Evolutionary conservation across 2,113 vertebrate genomes (phyloP), one percentile per base, ranked within the genome.

Genomic region (Neodon shergylaensis): DNA sequence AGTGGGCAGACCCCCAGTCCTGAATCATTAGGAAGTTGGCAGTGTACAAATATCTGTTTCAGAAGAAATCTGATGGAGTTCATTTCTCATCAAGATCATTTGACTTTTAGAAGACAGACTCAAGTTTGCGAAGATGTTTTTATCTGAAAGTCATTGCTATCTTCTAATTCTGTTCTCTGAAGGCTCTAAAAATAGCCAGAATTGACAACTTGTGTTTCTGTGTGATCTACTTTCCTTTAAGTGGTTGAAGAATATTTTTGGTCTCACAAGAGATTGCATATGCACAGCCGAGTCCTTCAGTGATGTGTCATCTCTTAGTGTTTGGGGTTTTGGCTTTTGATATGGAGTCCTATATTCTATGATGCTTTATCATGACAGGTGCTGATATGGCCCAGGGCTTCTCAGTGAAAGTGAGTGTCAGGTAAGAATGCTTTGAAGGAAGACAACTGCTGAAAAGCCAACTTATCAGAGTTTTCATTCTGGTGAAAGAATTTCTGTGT

Each of bases 131-230:
- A 87, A 91, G 36, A 94, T 39, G 52, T 58, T 83, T 81, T 92
- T 66, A 94, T 90, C 90, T 94, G 79, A 92, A 97, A 94, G 74
- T 81, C 26, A 65, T 74, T 81, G 65, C 31, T 52, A 31, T 76
- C 39, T 92, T 88, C 65, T 90, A 88, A 92, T 82, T 95, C 39
- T 68, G 44, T 73, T 89, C 78, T 72, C 74, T 61, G 52, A 83
- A 84, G 68, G 74, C 91, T 91, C 68, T 92, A 58, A 93, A 93
- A 94, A 96, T 88, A 94, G 52, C 65, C 79, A 66, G 73, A 49
- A 84, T n/a, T 31, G 77, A 68, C 31, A 66, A 82, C 90, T 82
- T 58, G 52, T 65, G 33, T 58, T 92, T 93, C 72, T 63, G 58
- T 82, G 73, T 81, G 82, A 28, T 86, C 78, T 91, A 17, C 61